A percentile compares a stretch with the other conserved stretches of the same genome.
phyloP scores from a whole-genome alignment of 2,888 invertebrate genomes.

The Siphlonurus alternatus region DNA sequence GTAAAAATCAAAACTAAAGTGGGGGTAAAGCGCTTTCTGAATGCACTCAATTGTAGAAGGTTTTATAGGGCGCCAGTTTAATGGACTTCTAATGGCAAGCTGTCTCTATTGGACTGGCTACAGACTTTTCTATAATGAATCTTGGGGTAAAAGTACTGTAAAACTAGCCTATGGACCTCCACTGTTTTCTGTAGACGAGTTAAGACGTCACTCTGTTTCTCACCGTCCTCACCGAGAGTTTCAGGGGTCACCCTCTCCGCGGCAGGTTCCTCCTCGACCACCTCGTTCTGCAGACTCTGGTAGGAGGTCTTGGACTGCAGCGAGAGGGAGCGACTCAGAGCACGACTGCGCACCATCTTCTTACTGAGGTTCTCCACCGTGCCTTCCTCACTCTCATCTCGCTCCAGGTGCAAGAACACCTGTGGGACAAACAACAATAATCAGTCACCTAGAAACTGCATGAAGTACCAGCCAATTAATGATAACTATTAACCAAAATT shows the following conservation, averaged over 20 bases:
- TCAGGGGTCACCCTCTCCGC: neutral
- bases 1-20: too few species aligned
- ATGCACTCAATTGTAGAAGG: too few species aligned
- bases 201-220: too few species aligned
- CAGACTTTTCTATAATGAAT: too few species aligned
- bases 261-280: slow-evolving; percentile 9
- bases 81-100: too few species aligned
- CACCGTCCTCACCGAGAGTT: neutral
- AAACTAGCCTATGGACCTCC: too few species aligned
- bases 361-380: slow-evolving; percentile 54
- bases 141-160: too few species aligned
- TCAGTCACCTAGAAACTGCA: neutral
- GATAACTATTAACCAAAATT: neutral
- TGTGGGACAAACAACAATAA: slow-evolving; percentile 11
- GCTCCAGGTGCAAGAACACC: slow-evolving; percentile 65
- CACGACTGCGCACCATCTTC: slow-evolving; percentile 52
- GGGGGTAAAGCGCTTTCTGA: too few species aligned
- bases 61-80: too few species aligned
- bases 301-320: slow-evolving; percentile 58
- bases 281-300: slow-evolving; percentile 46
- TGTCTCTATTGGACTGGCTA: too few species aligned
- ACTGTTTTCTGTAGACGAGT: too few species aligned
- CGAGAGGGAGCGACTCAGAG: slow-evolving; percentile 50
- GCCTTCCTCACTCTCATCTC: slow-evolving; percentile 48
- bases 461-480: neutral